Evolutionary conservation across 2,797 vertebrate genomes (phyloP), one percentile per base, ranked within the genome.

Genomic region (Psittacula derbiana): DNA sequence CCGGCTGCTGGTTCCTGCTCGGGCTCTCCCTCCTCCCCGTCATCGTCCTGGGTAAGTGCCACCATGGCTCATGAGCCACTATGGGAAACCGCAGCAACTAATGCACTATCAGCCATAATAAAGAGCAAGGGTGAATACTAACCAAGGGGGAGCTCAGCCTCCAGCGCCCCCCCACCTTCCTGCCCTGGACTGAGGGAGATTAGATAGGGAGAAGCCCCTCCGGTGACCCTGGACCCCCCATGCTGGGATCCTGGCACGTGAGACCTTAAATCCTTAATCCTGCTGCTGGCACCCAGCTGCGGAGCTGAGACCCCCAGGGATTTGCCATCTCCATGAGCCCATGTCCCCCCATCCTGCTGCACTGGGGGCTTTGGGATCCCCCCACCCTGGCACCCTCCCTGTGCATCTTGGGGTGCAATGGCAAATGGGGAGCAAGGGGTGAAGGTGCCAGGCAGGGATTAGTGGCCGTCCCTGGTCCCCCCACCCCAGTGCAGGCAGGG

Each of bases 41-140:
- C 72, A 75, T 93, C 4, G 58, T 93, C 33, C 93, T 96, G 94
- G 97, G 98, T 98, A 62, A 98, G 98, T 95, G 52, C 76, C 1
- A 0, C 69, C 4, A 3, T 9, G 16, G 73, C 28, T 58, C 16
- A 73, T 41, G 31, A 49, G 5, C 44, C 8, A 0, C 1, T 6
- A 10, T 12, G 10, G 4, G 7, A 2, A 74, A 5, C 28, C 4
- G 16, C 14, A 2, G 27, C 21, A 6, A 27, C 2, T 40, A 5
- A 74, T 4, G 16, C 50, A 7, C 52, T 17, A 1, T 0, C 9
- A 8, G 58, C 41, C 4, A 0, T 4, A 3, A 49, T 7, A 18
- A 52, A 69, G 6, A 25, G 12, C 0, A 24, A 19, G 38, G 18
- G 81, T 9, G 40, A 30, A 9, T 6, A 38, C 57, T 7, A 40